These are phyloP conservation scores for Diaprepes abbreviatus DNA, from an alignment of 2,888 invertebrate species.

Conservation along the genomic window DNA sequence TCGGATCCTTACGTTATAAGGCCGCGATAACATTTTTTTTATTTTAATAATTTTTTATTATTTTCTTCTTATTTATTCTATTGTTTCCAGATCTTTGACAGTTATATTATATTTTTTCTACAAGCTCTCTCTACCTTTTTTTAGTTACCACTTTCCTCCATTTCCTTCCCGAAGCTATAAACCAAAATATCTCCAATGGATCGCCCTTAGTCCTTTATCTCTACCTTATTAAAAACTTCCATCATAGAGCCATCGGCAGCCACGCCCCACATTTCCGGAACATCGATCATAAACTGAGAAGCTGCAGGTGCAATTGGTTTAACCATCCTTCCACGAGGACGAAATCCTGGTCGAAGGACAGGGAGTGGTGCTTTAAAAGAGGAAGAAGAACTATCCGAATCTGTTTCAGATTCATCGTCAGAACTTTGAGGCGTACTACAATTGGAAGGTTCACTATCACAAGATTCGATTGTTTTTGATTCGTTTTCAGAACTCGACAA, in stretches of 20 bases:
- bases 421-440: background rate
- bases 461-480: background rate
- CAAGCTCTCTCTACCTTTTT: too few relatives aligned
- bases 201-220: slow-evolving; percentile 5
- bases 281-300: slow-evolving; percentile 18
- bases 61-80: too few relatives aligned
- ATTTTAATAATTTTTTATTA: too few relatives aligned
- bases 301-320: background rate
- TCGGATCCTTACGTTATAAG: too few relatives aligned
- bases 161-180: too few relatives aligned
- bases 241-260: slow-evolving; percentile 29
- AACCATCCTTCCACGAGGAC: slow-evolving; percentile 7
- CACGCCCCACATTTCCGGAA: slow-evolving; percentile 30
- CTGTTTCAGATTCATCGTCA: background rate
- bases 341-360: background rate
- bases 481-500: background rate
- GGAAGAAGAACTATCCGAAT: background rate
- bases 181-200: too few relatives aligned
- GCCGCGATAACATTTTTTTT: too few relatives aligned
- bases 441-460: background rate
- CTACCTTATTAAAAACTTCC: slow-evolving; percentile 30
- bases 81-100: too few relatives aligned
- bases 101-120: too few relatives aligned
- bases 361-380: background rate
- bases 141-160: too few relatives aligned